Evolutionary conservation across 2,113 vertebrate species (phyloP), one percentile per base, ranked within the genome.

Genomic region (Tonatia bakeri): DNA sequence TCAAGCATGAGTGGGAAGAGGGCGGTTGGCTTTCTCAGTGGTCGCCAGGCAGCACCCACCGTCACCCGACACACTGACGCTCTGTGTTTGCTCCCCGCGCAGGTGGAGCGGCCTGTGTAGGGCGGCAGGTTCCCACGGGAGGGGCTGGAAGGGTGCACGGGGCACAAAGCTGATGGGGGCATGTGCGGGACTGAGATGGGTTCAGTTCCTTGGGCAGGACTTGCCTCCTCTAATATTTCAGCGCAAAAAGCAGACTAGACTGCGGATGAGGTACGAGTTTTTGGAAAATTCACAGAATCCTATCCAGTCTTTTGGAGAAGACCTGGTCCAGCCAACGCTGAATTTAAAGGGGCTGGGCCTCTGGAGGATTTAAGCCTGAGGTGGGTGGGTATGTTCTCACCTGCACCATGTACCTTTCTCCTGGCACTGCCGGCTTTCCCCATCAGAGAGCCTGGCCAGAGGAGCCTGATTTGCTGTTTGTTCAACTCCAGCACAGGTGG

Each of bases 41-140:
- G 97, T 97, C 85, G 95, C 96, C 87, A 94, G 89, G 97, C 88
- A 95, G 97, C 85, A 14, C 56, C 93, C 91, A 86, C 73, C 83
- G 5, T 33, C 73, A 64, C 33, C 4, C 1, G 15, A 95, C 94
- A 75, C 28, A n/a, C 77, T 20, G 83, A 38, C 14, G 7, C 45
- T 82, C 69, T 16, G 36, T 94, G 86, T 97, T 95, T 97, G 86
- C 73, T 50, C 77, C 77, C 43, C 31, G 38, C 20, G 31, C 80
- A 87, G 84, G 40, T 72, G 70, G 12, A 88, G 76, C 91, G 76
- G 86, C 77, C 33, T 47, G 94, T 45, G 65, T 75, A 56, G 88
- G 45, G 77, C 47, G 10, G 38, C 73, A 82, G 47, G 64, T 97
- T 97, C 96, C 95, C 97, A 97, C 36, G 77, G 91, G 95, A 79